Evolutionary conservation across 2,113 vertebrate species (phyloP).

Genomic region (Agapornis roseicollis): DNA sequence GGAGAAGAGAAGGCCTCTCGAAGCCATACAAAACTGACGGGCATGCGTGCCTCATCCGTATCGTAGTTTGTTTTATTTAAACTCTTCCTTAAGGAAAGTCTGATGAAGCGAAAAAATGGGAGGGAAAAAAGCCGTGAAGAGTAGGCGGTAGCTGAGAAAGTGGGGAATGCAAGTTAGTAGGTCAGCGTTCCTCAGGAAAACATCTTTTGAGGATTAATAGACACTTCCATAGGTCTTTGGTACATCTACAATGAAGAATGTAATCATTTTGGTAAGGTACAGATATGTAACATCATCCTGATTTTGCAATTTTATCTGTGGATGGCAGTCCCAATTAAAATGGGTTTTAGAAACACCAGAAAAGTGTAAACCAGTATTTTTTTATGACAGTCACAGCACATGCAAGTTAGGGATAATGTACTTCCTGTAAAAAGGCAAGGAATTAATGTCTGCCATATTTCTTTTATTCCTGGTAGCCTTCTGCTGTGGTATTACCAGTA

Average conservation of each 20-base stretch:
- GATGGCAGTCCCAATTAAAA: not conserved
- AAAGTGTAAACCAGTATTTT: not conserved
- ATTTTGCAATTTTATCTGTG: not conserved
- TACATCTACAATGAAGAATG: not conserved
- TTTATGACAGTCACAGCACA: not conserved
- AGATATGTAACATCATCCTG: rapidly evolving
- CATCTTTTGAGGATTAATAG: rapidly evolving
- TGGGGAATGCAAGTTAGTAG: rapidly evolving
- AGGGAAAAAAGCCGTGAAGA: rapidly evolving
- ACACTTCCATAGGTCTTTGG: too few relatives aligned
- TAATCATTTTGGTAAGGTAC: not conserved
- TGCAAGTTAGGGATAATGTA: not conserved
- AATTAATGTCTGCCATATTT: not conserved
- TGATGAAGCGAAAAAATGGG: rapidly evolving
- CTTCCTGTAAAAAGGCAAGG: not conserved
- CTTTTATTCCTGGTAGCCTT: not conserved
- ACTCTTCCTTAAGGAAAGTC: not conserved
- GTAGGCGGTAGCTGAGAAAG: rapidly evolving
- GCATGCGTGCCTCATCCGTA: rapidly evolving
- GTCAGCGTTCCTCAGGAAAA: rapidly evolving
- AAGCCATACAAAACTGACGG: rapidly evolving
- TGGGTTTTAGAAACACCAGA: not conserved
- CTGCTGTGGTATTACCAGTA: not conserved
- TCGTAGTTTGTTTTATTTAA: rapidly evolving
- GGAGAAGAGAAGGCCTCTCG: rapidly evolving